A percentile compares a stretch with the other conserved stretches of the same genome.
phyloP scores from a whole-genome alignment of 1,140 invertebrate genomes.

The Colletes gigas region DNA sequence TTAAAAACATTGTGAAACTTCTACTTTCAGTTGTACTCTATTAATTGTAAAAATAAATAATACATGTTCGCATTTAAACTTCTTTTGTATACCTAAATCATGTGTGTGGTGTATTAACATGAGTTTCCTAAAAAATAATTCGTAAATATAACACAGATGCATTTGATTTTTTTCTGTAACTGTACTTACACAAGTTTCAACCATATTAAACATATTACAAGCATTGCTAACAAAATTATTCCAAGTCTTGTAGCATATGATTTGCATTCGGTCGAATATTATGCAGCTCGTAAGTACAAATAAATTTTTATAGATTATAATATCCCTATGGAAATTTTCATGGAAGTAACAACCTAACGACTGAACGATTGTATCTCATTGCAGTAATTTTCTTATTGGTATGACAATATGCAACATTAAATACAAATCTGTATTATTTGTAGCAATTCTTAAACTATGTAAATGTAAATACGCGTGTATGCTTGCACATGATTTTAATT shows the following conservation, averaged over 20 bases:
- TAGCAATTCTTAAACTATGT: conserved; percentile 5
- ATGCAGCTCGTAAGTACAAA: conserved; percentile 6
- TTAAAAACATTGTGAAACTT: conserved; percentile 21
- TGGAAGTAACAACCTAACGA: conserved; percentile 40
- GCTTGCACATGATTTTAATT: conserved; percentile 40
- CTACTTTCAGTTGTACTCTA: conserved; percentile 46
- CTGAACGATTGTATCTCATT: conserved; percentile 36
- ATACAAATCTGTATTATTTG: conserved; percentile 21
- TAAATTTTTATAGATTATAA: neutral
- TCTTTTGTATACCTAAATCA: neutral
- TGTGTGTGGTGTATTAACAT: neutral
- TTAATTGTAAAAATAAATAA: conserved; percentile 15
- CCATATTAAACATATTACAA: conserved; percentile 19
- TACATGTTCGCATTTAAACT: neutral
- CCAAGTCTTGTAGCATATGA: conserved; percentile 22
- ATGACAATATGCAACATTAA: conserved; percentile 15
- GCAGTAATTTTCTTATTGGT: neutral
- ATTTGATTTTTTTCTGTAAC: conserved; percentile 2
- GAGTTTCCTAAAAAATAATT: conserved; percentile 12
- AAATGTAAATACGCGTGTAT: conserved; percentile 43
- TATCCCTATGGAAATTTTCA: conserved; percentile 26
- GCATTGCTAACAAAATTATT: conserved; percentile 32
- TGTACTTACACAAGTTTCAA: neutral
- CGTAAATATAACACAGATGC: conserved; percentile 21
- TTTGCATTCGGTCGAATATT: conserved; percentile 39